Base-by-base conservation (phyloP, 2,113 vertebrate species). In the Alligator mississippiensis region DNA sequence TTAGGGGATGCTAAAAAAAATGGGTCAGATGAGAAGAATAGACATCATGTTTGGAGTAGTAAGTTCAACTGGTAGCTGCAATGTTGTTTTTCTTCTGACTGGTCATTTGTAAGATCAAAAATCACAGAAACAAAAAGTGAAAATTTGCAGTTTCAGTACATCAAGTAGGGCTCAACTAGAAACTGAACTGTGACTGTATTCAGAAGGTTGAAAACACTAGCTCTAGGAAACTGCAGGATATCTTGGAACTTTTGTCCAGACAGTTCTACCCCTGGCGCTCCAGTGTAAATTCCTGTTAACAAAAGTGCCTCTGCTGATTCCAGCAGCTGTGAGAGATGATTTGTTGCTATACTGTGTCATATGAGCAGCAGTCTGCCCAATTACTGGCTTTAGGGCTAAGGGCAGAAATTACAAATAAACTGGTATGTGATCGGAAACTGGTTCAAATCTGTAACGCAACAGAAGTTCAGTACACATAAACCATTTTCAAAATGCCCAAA, bases 11-110 rank as follows among this genome's bases (percentile, higher is more conserved):
- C 57, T 55, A 38, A 68, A 58, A 79, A 55, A 74, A 82, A 21
- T 25, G 87, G 3, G 1, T 47, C 87, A 5, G 58, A 47, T 38
- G 57, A 3, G 6, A 28, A 11, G 78, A 82, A 88, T 5, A 17
- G 27, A 78, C 4, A 70, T 28, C 2, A 2, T 0, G 19, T 63
- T 72, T 28, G 16, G 60, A 62, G 28, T 0, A 55, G 13, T 16
- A 83, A 28, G 18, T 79, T 79, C 54, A 85, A 74, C 13, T 58
- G 27, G 77, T 93, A 34, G 30, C 19, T 62, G 6, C 47, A 68
- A 68, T 2, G 60, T 22, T 22, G 47, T 38, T 22, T 12, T 19
- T 38, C 30, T 24, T 47, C 6, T 74, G 66, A n/a, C 6, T 83
- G 11, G 58, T 82, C 9, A 76, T 92, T 92, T 75, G 3, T 3